phyloP scores from a whole-genome alignment of 2,888 invertebrate species.

The Opisthograptis luteolata region DNA sequence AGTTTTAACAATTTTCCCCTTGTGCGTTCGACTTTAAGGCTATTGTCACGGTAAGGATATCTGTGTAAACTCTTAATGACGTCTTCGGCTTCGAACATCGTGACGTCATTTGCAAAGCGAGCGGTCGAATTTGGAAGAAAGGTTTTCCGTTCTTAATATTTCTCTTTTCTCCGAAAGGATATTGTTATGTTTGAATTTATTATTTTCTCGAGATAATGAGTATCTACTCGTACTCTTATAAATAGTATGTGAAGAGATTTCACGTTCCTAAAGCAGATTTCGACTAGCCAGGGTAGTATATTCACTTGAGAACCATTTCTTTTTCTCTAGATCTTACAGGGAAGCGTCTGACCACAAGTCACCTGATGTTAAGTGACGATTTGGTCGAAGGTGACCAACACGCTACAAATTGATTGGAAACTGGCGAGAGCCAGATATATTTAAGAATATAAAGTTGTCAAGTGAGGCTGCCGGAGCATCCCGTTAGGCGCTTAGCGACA shows the following conservation, averaged over 20 bases:
- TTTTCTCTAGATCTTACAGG: no score
- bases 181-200: conserved; percentile 24
- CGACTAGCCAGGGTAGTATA: no score
- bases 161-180: conserved; percentile 14
- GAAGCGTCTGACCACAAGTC: no score
- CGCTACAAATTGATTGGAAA: no score
- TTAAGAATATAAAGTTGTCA: no score
- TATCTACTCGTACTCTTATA: no score
- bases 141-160: conserved; percentile 27
- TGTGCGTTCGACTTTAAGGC: neutral
- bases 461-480: no score
- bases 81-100: conserved; percentile 45
- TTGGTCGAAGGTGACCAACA: no score
- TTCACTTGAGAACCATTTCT: no score
- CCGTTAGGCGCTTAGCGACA: no score
- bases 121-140: conserved; percentile 37
- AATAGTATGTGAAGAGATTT: neutral
- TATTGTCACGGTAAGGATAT: conserved; percentile 16
- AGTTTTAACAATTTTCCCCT: conserved; percentile 8
- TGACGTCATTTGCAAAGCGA: conserved; percentile 50
- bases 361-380: no score
- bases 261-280: neutral
- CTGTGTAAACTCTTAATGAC: conserved; percentile 45
- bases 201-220: conserved; percentile 5
- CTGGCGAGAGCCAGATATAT: no score